Base-by-base conservation (phyloP, 2,888 invertebrate genomes). In the Tryphoninae sp. region DNA sequence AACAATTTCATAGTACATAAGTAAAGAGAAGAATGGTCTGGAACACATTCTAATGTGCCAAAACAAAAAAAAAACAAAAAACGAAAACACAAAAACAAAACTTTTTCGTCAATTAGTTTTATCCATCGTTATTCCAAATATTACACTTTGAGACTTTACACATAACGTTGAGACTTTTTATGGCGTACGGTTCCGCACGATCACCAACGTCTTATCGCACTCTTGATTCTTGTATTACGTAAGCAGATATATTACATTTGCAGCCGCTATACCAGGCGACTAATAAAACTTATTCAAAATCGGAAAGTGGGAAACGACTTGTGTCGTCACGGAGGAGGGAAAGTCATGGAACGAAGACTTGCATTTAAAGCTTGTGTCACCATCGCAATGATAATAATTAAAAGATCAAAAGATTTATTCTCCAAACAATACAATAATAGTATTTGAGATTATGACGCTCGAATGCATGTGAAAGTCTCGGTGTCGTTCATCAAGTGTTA, bases 11-110 rank as follows among this genome's bases (percentile, higher is more conserved):
- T 84, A 83, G 80, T 71, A 76, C 59, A 42, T 82, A 83, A 83
- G 72, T 82, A 86, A 84, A 89, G 91, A 90, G 90, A 91, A 91
- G 89, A 91, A 91, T 91, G 91, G 91, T 91, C 91, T 91, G 91
- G 88, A 91, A 91, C 90, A 88, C 91, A 91, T 91, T 91, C 81
- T 85, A 86, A 88, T 83, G 89, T 90, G 90, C 89, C 89, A 90
- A 91, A 88, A 87, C 79, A 78, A 40, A 23, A 59, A 58, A 72
- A 19, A 65, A 9, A 23, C 19, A 19, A 13, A 49, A 49, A 42
- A 53, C 51, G 62, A 8, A 16, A 22, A 55, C 16, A 59, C 19
- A 49, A 22, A 55, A 64, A 23, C 2, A 42, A 22, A 40, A 61
- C 2, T 13, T 83, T 86, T 88, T 85, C 80, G 86, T 89, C 86